Conservation (phyloP, 2,888 invertebrate genomes). For the Nephrotoma appendiculata region DNA sequence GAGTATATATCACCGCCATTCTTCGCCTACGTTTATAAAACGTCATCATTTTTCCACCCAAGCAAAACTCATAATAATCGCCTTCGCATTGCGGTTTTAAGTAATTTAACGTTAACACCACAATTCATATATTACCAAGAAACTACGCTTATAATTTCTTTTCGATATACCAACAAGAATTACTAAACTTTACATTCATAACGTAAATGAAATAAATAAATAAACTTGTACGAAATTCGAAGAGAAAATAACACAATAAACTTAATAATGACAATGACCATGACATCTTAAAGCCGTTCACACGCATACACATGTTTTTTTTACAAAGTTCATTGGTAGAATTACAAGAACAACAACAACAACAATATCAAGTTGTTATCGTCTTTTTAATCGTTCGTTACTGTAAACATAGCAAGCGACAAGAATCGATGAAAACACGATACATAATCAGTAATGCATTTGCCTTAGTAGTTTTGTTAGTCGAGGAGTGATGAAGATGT, state of each 20-base stretch:
- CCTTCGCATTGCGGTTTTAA: too few relatives aligned
- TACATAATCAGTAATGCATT: too few relatives aligned
- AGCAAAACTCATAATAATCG: too few relatives aligned
- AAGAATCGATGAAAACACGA: background rate
- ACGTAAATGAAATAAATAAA: background rate
- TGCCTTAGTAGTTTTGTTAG: too few relatives aligned
- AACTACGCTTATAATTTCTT: background rate
- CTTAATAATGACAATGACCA: background rate
- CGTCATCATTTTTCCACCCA: too few relatives aligned
- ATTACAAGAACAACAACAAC: background rate
- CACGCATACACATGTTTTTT: background rate
- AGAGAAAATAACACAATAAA: background rate
- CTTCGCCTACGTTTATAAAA: too few relatives aligned
- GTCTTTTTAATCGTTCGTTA: background rate
- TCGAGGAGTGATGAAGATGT: too few relatives aligned
- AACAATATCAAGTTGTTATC: background rate
- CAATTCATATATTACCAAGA: background rate
- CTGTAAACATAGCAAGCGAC: background rate
- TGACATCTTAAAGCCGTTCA: background rate
- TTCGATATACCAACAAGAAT: background rate
- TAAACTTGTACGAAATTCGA: background rate
- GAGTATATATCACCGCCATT: too few relatives aligned
- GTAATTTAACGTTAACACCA: too few relatives aligned
- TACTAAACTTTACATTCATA: background rate
- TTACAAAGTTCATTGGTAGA: background rate